Percentiles rank a stretch among this genome's conserved stretches.
Evolutionary conservation across 2,113 vertebrate genomes (phyloP).

Genomic region (Istiophorus platypterus): DNA sequence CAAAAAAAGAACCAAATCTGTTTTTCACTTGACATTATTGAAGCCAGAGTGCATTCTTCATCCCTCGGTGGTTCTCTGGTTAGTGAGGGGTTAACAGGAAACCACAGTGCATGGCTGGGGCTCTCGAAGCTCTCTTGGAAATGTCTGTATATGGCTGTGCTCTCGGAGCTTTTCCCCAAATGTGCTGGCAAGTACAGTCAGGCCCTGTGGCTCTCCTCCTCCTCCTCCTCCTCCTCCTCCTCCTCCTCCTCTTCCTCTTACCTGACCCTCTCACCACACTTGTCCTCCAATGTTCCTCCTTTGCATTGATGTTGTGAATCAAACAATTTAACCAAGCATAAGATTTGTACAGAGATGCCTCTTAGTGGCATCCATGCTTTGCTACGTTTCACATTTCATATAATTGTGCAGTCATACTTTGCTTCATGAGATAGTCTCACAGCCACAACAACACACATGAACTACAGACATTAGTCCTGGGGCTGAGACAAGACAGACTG

Average conservation of each 20-base stretch:
- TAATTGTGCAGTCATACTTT: neutral
- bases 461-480: neutral
- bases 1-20: neutral
- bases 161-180: constrained; percentile 73
- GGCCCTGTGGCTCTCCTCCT: constrained; percentile 67
- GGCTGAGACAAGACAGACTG: constrained; percentile 5
- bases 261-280: constrained; percentile 62
- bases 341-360: constrained; percentile 15
- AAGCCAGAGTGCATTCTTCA: constrained; percentile 19
- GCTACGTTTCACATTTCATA: neutral
- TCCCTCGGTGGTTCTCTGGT: constrained; percentile 15
- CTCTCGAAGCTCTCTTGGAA: constrained; percentile 70
- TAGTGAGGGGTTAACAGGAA: constrained; percentile 84
- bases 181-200: constrained; percentile 81
- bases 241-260: constrained; percentile 45
- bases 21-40: neutral
- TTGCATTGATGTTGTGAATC: neutral
- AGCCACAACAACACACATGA: neutral
- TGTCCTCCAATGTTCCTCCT: constrained; percentile 9
- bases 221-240: constrained; percentile 44
- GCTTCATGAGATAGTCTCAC: neutral
- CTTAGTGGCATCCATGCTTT: constrained; percentile 7
- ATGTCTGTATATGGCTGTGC: constrained; percentile 85
- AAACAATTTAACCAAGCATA: neutral
- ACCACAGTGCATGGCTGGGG: constrained; percentile 47